Evolutionary conservation across 2,888 invertebrate species (phyloP), one percentile per base, ranked within the genome.

Genomic region (Pilophorus perplexus): DNA sequence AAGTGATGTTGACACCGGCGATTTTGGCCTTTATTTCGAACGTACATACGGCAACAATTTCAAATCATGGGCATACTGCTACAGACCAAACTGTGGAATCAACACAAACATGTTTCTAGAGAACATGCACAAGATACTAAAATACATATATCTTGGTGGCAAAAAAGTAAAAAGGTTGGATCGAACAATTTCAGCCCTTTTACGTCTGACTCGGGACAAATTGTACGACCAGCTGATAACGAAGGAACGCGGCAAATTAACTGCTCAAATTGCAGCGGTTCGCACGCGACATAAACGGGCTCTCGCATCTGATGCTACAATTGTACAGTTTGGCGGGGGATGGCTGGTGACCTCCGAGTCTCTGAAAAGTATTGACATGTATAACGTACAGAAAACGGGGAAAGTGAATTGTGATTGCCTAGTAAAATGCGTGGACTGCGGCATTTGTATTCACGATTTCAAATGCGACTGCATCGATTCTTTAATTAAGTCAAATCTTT

Each of bases 221-320:
- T 37, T 73, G 5, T 72, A 72, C 66, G 71, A 72, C 14, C 50
- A 69, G 46, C 44, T 72, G 14, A 71, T 72, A 23, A 60, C 59
- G 14, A 20, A 70, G 18, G 42, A 71, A 23, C 71, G 72, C 78
- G 72, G 72, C 10, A 73, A 73, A 68, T 52, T 72, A 22, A 68
- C 50, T 22, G 18, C 50, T 14, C 52, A 64, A 64, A 22, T 64
- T 8, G 18, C 18, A 6, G 12, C 25, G 16, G 25, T 40, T 10
- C 18, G 52, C 14, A n/a, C 33, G 22, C 20, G 38, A n/a, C 59
- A 59, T 42, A n/a, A 59, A 18, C n/a, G 5, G 12, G 38, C 59
- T 6, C 8, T 42, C 10, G 16, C 18, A 18, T 42, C 23, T 16
- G 4, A 18, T 6, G 8, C 42, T 14, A 16, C 27, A 8, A 10